Evolutionary conservation across 1,140 invertebrate genomes (phyloP).

Genomic region (Tetraneura akinire): DNA sequence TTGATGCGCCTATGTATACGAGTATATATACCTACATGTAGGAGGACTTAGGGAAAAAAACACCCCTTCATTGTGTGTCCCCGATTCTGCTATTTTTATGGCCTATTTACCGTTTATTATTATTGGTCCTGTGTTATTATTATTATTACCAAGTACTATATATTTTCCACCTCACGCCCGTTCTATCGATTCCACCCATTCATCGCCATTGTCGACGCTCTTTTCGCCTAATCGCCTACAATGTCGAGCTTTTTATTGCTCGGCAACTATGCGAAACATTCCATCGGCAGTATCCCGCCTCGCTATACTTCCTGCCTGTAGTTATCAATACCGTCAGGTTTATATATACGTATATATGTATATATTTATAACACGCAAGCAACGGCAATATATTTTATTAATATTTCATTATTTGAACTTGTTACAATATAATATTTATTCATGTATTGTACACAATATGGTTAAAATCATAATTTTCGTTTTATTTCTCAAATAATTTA

Average conservation of each 20-base stretch:
- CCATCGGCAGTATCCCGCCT: neutral
- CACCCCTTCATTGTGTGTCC: constrained; percentile 11
- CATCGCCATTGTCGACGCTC: neutral
- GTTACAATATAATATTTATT: too few species aligned
- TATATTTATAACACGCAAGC: too few species aligned
- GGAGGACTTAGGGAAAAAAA: neutral
- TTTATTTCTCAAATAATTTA: too few species aligned
- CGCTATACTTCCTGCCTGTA: neutral
- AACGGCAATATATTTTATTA: neutral
- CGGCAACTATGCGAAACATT: constrained; percentile 33
- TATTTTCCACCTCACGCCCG: neutral
- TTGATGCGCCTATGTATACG: neutral
- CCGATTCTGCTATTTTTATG: constrained; percentile 38
- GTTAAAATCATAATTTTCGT: too few species aligned
- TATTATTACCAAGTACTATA: constrained; percentile 38
- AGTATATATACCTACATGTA: too few species aligned
- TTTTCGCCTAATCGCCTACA: constrained; percentile 38
- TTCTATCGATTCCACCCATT: neutral
- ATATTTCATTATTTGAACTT: neutral
- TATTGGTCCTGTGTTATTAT: constrained; percentile 40
- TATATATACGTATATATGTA: neutral
- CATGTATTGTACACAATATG: too few species aligned
- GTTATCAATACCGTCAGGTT: constrained; percentile 19
- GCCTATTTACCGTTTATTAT: constrained; percentile 51
- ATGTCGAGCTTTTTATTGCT: constrained; percentile 44